Conservation (phyloP, 1,140 invertebrate species). For the Anoplophora glabripennis region DNA sequence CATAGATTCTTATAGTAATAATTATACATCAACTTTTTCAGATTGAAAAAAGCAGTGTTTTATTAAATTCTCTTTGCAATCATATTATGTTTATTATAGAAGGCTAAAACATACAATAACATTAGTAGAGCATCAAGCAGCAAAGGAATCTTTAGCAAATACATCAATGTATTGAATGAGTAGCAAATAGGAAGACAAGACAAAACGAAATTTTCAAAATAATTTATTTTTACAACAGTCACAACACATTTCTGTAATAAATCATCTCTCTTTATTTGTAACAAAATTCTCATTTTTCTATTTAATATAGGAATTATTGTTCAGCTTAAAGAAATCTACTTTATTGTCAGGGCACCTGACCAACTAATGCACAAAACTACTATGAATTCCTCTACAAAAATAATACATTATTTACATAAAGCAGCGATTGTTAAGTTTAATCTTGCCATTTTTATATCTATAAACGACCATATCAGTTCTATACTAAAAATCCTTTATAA, state of each 20-base stretch:
- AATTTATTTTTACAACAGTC: constrained; percentile 21
- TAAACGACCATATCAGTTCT: too few relatives aligned
- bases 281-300: constrained; percentile 23
- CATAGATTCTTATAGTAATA: too few relatives aligned
- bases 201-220: constrained; percentile 16
- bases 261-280: constrained; percentile 12
- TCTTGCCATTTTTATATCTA: too few relatives aligned
- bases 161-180: not conserved
- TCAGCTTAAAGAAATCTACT: constrained; percentile 19
- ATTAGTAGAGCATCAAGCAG: not conserved
- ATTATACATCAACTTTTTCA: too few relatives aligned
- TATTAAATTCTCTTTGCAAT: too few relatives aligned
- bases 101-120: not conserved
- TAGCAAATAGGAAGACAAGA: not conserved
- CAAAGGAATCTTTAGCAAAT: not conserved
- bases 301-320: constrained; percentile 19
- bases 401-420: constrained; percentile 16
- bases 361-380: constrained; percentile 1
- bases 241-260: constrained; percentile 16
- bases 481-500: too few relatives aligned
- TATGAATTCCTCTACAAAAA: not conserved
- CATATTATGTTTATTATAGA: not conserved
- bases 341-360: constrained; percentile 34
- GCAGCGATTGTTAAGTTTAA: not conserved
- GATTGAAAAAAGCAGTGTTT: too few relatives aligned